Evolutionary conservation across 2,113 vertebrate genomes (phyloP).

Genomic region (Peucedramus taeniatus): DNA sequence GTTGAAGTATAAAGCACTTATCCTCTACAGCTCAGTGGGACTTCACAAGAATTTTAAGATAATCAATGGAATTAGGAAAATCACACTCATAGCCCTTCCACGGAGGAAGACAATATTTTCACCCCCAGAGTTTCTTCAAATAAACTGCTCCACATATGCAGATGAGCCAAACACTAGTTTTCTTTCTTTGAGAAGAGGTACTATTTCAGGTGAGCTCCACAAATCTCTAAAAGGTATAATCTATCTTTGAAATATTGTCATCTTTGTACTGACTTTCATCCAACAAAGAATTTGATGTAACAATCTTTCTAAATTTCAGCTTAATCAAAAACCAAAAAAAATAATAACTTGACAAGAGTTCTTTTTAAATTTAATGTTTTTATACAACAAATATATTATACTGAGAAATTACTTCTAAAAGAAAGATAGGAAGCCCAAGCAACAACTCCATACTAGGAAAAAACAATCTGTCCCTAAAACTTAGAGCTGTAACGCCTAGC

Average conservation of each 20-base stretch:
- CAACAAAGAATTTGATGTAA: not conserved
- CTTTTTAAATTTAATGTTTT: not conserved
- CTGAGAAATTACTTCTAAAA: not conserved
- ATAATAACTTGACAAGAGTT: not conserved
- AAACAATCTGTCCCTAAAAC: not conserved
- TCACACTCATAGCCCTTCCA: not conserved
- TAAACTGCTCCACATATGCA: not conserved
- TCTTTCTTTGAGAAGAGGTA: not conserved
- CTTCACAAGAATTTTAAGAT: not conserved
- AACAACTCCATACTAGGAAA: not conserved
- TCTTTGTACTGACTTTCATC: not conserved
- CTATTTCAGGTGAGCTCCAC: not conserved
- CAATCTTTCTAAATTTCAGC: not conserved
- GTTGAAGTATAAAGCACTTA: not conserved
- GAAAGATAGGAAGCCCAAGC: not conserved
- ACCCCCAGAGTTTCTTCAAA: not conserved
- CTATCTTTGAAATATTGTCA: not conserved
- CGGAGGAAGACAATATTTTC: not conserved
- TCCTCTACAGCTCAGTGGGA: not conserved
- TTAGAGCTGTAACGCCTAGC: rapidly evolving
- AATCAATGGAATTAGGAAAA: not conserved
- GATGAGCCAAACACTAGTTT: not conserved
- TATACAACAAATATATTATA: not conserved
- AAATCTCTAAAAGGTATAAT: not conserved
- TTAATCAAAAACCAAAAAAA: not conserved